A percentile compares a stretch with the other conserved stretches of the same genome.
Conservation (phyloP, 2,797 vertebrate genomes). For the Macrochelys suwanniensis region DNA sequence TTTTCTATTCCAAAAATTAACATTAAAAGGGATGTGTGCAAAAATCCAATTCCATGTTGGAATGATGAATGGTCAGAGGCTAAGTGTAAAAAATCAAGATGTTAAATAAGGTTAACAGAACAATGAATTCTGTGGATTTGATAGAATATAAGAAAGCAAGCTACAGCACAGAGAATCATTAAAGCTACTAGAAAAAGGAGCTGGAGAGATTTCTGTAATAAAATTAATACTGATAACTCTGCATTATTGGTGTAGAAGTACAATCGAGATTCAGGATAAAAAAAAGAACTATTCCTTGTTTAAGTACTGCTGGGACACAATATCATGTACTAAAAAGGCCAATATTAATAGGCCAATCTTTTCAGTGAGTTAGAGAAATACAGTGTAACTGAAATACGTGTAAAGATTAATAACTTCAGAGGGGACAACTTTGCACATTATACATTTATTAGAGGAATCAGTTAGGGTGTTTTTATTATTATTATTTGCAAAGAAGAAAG, state of each 20-base stretch:
- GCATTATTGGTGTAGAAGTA: slow-evolving; percentile 70
- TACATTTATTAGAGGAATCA: neutral
- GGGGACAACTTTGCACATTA: neutral
- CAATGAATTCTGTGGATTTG: slow-evolving; percentile 64
- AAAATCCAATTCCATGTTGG: slow-evolving; percentile 20
- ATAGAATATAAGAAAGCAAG: slow-evolving; percentile 33
- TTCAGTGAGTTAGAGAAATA: slow-evolving; percentile 16
- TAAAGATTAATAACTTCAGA: neutral
- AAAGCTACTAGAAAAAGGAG: slow-evolving; percentile 65
- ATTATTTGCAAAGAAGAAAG: slow-evolving; percentile 1
- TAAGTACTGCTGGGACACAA: slow-evolving; percentile 64
- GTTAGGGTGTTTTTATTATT: neutral
- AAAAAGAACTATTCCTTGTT: slow-evolving; percentile 63
- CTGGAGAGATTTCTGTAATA: slow-evolving; percentile 67
- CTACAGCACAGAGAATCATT: slow-evolving; percentile 57
- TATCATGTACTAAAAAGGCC: slow-evolving; percentile 54
- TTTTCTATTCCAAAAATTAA: slow-evolving; percentile 24
- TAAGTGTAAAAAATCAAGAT: slow-evolving; percentile 65
- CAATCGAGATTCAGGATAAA: slow-evolving; percentile 60
- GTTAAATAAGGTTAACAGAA: slow-evolving; percentile 65
- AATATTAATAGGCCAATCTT: slow-evolving; percentile 65
- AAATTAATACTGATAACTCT: slow-evolving; percentile 68
- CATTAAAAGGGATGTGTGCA: neutral
- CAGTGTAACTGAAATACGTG: slow-evolving; percentile 8
- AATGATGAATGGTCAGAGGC: slow-evolving; percentile 51